Base-by-base conservation (phyloP, 92 coral and sea anemone genomes). In the Bergia sp. region DNA sequence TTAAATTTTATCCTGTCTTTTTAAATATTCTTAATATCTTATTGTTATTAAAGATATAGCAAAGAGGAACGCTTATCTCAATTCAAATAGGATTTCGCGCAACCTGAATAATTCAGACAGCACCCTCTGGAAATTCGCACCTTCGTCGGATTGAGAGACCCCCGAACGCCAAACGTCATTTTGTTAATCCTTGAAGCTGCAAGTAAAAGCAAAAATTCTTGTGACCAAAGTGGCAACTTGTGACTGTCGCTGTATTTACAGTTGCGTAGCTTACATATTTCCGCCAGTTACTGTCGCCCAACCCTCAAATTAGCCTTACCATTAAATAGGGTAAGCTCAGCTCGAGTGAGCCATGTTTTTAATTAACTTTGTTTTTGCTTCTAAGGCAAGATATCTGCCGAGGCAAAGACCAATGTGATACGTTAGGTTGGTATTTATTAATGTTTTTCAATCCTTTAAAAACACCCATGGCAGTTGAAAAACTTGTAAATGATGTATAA, bases 321-420 rank as follows among this genome's bases (percentile, higher is more conserved):
- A 45, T 57, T 76, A 18, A n/a, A 69, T 23, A 15, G 80, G 23
- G n/a, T 20, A 66, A 8, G 15, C 72, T n/a, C 37, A 5, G 38
- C 38, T 20, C 1, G 29, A 77, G 49, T 47, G 50, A 49, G n/a
- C 57, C 13, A 37, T 86, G 55, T 61, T 79, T 16, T 39, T 80
- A 39, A 38, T 67, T 2, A 47, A 76, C 37, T 86, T 89, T 66
- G 49, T 85, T 86, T 39, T 67, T 49, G 29, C 75, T 76, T 58
- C 74, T 91, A 92, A 92, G 92, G 76, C 89, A 91, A 79, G 89
- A 97, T 73, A 93, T 97, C 80, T 97, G 99, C 58, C 88, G 98
- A 89, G 86, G 92, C 5, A 86, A 90, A 13, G 96, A 95, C 57
- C 89, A 91, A 75, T 97, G 99, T 73, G 98, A 96, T 66, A 97